Base-by-base conservation (phyloP, 2,113 vertebrate genomes). In the Smithornis capensis region DNA sequence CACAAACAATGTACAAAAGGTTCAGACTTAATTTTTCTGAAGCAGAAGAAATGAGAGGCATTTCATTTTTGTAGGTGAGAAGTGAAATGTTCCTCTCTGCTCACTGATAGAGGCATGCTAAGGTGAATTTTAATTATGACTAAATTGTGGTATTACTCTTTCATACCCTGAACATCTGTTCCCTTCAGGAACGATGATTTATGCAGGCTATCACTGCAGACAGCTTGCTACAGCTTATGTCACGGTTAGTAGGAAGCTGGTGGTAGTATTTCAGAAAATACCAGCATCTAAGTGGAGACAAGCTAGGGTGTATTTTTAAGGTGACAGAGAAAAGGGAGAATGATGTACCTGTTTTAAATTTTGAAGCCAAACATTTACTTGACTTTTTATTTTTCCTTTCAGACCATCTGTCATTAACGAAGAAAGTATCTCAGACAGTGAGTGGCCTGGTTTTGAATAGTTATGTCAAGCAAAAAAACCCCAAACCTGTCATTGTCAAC, bases 41-140 rank as follows among this genome's bases (percentile, higher is more conserved):
- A 94, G 94, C 92, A 95, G 88, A 97, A 97, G 87, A 94, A 97
- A 94, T 70, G 91, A 96, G 91, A 96, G 78, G 74, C 92, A 88
- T 93, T 97, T 96, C 81, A 89, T 97, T 98, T 96, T 87, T 95
- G 77, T 93, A 96, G 96, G 97, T 97, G 97, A 97, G 97, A 97
- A 97, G 90, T 92, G 96, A 96, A 98, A 98, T 94, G 93, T 95
- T 97, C 95, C 95, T 95, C 95, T 95, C 95, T 97, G 98, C 98
- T 98, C 97, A 87, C 97, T 97, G 97, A 97, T 97, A 97, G 98
- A 98, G 96, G 97, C 97, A 95, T 96, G 98, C 98, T 98, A 98
- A 98, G 97, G 98, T 98, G 98, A 98, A 98, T 99, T 98, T 99
- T 99, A 99, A 99, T 99, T 98, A 98, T 98, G 98, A 98, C 98